Percentiles rank a stretch among this genome's conserved stretches.
Evolutionary conservation across 2,888 invertebrate species (phyloP).

Genomic region (Onthophagus sagittarius): DNA sequence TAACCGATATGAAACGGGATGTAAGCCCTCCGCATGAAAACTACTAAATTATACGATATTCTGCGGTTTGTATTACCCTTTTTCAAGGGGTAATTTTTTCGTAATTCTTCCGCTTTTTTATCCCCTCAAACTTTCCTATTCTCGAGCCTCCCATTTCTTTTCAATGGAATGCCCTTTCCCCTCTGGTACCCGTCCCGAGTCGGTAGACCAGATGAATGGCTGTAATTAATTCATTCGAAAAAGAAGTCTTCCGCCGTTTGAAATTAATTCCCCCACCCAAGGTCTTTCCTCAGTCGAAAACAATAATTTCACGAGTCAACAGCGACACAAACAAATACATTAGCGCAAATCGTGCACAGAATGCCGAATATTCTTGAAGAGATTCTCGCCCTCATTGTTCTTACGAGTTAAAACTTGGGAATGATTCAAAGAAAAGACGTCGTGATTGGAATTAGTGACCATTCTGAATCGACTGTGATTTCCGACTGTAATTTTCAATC

Average conservation of each 20-base stretch:
- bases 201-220: conserved; percentile 4
- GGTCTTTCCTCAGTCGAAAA: conserved; percentile 17
- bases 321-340: conserved; percentile 34
- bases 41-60: background rate
- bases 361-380: conserved; percentile 14
- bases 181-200: background rate
- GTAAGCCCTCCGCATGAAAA: background rate
- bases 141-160: background rate
- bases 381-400: background rate
- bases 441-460: background rate
- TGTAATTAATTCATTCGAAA: conserved; percentile 11
- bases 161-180: background rate
- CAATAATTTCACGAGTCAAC: conserved; percentile 37
- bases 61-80: background rate
- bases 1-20: background rate
- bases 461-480: background rate
- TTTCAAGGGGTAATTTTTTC: background rate
- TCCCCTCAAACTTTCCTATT: background rate
- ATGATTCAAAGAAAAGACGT: background rate
- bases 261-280: background rate
- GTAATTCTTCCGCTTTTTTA: background rate
- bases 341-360: conserved; percentile 32
- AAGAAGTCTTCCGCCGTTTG: background rate
- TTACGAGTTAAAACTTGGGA: background rate
- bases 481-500: background rate